Conservation (phyloP, 2,888 invertebrate species). For the Atherix ibis region DNA sequence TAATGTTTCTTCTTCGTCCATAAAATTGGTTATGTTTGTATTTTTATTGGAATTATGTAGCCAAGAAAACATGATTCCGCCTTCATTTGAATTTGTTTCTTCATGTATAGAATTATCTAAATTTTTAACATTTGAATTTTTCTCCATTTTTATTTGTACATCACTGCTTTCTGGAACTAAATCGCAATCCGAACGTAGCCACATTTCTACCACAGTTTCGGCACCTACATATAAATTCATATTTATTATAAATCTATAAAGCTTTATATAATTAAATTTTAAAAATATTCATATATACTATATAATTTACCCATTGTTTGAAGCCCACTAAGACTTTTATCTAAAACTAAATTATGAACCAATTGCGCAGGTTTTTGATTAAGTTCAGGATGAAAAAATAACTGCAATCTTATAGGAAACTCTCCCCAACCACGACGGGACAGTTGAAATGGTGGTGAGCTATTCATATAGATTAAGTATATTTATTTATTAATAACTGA, state of each 20-base stretch:
- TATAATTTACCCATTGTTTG: slow-evolving; percentile 53
- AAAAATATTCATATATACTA: too few species aligned
- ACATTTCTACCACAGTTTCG: slow-evolving; percentile 63
- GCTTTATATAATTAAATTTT: too few species aligned
- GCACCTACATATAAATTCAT: slow-evolving; percentile 45
- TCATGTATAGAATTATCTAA: not conserved
- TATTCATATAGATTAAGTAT: too few species aligned
- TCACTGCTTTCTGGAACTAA: not conserved
- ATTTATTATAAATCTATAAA: too few species aligned
- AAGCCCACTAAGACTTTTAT: slow-evolving; percentile 64
- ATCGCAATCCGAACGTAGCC: slow-evolving; percentile 37
- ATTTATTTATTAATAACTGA: too few species aligned
- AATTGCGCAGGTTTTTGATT: slow-evolving; percentile 65
- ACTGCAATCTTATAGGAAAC: slow-evolving; percentile 66
- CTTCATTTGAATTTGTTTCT: not conserved
- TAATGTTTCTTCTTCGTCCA: not conserved
- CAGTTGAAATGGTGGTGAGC: slow-evolving; percentile 66
- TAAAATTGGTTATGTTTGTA: not conserved
- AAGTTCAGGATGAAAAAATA: slow-evolving; percentile 54
- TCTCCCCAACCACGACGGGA: slow-evolving; percentile 85
- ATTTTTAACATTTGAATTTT: not conserved
- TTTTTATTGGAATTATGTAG: not conserved
- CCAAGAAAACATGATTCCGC: not conserved
- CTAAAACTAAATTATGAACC: slow-evolving; percentile 64
- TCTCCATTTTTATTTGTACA: not conserved